Evolutionary conservation across 2,888 invertebrate species (phyloP).

Genomic region (Cantharis flavilabris): DNA sequence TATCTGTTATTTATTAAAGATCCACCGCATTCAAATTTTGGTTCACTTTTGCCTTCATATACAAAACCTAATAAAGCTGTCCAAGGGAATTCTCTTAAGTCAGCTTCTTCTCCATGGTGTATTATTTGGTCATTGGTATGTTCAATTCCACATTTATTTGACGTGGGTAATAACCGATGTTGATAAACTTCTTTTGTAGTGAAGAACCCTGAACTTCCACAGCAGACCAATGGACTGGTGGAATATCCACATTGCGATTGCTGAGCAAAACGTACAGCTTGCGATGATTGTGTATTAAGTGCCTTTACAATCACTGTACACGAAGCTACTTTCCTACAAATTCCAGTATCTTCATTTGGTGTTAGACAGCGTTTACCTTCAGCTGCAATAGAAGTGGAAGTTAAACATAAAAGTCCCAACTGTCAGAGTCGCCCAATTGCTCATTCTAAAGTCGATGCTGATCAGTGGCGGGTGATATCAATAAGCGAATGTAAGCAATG

Average conservation of each 20-base stretch:
- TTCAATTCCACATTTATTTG: conserved; percentile 7
- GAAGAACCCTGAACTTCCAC: neutral
- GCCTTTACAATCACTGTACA: neutral
- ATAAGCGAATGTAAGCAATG: no score
- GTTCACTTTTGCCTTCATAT: conserved; percentile 8
- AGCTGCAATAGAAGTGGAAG: neutral
- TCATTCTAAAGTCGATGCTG: no score
- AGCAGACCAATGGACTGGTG: neutral
- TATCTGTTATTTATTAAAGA: conserved; percentile 59
- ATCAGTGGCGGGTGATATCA: no score
- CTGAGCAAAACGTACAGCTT: neutral
- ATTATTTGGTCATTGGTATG: conserved; percentile 40
- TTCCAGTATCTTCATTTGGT: neutral
- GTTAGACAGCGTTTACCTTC: neutral
- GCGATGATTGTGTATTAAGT: neutral
- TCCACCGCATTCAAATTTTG: conserved; percentile 56
- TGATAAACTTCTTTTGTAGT: neutral
- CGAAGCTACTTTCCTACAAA: neutral
- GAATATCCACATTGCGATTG: neutral
- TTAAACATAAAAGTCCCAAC: no score
- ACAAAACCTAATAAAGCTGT: conserved; percentile 54
- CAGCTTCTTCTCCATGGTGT: conserved; percentile 50
- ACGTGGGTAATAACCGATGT: conserved; percentile 1
- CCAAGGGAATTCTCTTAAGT: conserved; percentile 58
- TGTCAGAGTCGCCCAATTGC: no score